These are phyloP conservation scores for Lochmaea crataegi DNA, from an alignment of 2,888 invertebrate genomes.

Conservation along the genomic window DNA sequence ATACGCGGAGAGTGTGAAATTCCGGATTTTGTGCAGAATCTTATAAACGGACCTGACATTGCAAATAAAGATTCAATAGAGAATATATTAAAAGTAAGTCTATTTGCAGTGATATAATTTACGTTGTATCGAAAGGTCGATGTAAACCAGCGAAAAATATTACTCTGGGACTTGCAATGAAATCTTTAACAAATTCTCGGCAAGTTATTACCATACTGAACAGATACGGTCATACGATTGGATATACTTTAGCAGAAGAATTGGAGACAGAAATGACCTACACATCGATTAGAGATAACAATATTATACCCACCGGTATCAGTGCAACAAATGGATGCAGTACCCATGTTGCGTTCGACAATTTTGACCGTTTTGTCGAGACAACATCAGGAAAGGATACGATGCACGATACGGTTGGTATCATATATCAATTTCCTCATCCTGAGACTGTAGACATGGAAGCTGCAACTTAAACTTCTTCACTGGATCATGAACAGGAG, in stretches of 20 bases:
- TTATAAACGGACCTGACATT: not conserved
- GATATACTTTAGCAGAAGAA: conserved; percentile 54
- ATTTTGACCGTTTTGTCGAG: conserved; percentile 17
- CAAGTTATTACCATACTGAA: conserved; percentile 53
- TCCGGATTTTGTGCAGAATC: not conserved
- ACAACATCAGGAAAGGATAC: conserved; percentile 30
- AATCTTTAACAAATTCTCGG: conserved; percentile 51
- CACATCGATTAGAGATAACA: conserved; percentile 31
- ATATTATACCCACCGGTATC: conserved; percentile 52
- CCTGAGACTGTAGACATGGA: too few relatives aligned
- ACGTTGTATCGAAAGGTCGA: not conserved
- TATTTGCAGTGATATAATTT: not conserved
- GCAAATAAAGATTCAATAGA: not conserved
- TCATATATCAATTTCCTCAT: too few relatives aligned
- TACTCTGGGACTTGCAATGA: not conserved
- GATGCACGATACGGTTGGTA: too few relatives aligned
- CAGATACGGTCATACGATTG: conserved; percentile 54
- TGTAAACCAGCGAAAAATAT: not conserved
- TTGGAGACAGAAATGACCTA: conserved; percentile 53
- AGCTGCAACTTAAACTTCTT: too few relatives aligned
- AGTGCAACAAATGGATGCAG: conserved; percentile 39
- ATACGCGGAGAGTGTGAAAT: too few relatives aligned
- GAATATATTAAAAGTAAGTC: too few relatives aligned
- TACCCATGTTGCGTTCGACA: conserved; percentile 55
- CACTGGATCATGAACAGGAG: too few relatives aligned